Base-by-base conservation (phyloP, 1,140 invertebrate species). In the Scaptomyza graminum region DNA sequence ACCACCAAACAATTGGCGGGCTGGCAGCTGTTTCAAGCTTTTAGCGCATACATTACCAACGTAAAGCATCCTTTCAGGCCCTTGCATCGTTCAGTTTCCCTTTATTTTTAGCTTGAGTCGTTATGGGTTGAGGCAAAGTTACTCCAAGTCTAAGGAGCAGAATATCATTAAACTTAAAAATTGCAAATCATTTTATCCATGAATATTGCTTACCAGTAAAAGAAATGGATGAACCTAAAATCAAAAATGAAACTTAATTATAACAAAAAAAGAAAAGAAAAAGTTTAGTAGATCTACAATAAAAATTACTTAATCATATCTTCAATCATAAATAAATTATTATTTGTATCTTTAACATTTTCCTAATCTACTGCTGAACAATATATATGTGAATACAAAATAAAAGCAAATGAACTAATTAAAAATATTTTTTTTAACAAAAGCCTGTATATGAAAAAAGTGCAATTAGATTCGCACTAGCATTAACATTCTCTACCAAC, bases 11-110 rank as follows among this genome's bases (percentile, higher is more conserved):
- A 65, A 79, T 79, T 83, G 79, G 70, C 74, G 54, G 59, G 47
- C 39, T 16, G 47, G 34, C 70, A 64, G 44, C 61, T 62, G 59
- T 55, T 22, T 37, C 13, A 18, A 28, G 84, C 83, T 88, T 88
- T 88, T 88, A 87, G 83, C 76, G 73, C 59, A 73, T 79, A 76
- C 79, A 88, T 74, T 88, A 85, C 31, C 31, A 34, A 34, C 9
- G 31, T 34, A 67, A 64, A 67, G 28, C 72, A 59, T 61, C 60
- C 76, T 62, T 64, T 65, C 39, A 18, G 8, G 34, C 51, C 16
- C 15, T 41, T 39, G 9, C 12, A 2, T 37, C 5, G 16, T 57
- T 50, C 54, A 50, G 31, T 84, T 39, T 74, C 44, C 15, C 57
- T 44, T 67, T 60, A 34, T 43, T 62, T 55, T 66, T 7, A 62